These are phyloP conservation scores for Flexamia atlantica DNA, from an alignment of 2,888 invertebrate genomes.

Conservation along the genomic window DNA sequence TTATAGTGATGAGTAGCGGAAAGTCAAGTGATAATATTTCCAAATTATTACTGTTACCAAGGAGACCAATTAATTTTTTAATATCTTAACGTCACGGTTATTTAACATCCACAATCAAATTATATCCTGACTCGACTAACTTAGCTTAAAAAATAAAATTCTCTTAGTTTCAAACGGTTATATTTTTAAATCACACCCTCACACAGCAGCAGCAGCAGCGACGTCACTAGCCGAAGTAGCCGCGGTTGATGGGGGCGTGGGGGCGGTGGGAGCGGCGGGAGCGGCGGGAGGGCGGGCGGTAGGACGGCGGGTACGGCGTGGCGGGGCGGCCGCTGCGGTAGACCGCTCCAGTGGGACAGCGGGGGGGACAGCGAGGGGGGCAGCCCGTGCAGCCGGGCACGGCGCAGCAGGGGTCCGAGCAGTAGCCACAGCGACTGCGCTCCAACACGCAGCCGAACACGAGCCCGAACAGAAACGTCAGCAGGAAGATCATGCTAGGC, in stretches of 20 bases:
- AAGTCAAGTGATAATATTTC: too few species aligned
- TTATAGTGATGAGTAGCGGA: too few species aligned
- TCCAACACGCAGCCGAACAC: slow-evolving; percentile 17
- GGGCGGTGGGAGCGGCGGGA: neutral
- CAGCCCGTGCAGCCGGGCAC: neutral
- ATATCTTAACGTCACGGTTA: too few species aligned
- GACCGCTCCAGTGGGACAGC: neutral
- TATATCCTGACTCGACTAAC: too few species aligned
- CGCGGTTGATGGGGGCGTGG: neutral
- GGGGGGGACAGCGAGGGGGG: neutral
- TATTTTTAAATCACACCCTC: too few species aligned
- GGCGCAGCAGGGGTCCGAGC: neutral
- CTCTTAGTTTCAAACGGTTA: too few species aligned
- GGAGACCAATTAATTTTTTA: too few species aligned
- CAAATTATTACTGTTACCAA: too few species aligned
- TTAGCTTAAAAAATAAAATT: too few species aligned
- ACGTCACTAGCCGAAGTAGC: neutral
- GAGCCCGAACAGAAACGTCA: slow-evolving; percentile 33
- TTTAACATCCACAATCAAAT: too few species aligned
- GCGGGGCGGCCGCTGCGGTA: neutral
- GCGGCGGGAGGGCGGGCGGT: neutral
- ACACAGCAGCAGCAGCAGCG: too few species aligned
- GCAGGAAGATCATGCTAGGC: neutral
- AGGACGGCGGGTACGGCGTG: neutral
- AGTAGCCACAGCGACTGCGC: neutral